phyloP scores from a whole-genome alignment of 2,797 vertebrate genomes.

The Calcarius lapponicus region DNA sequence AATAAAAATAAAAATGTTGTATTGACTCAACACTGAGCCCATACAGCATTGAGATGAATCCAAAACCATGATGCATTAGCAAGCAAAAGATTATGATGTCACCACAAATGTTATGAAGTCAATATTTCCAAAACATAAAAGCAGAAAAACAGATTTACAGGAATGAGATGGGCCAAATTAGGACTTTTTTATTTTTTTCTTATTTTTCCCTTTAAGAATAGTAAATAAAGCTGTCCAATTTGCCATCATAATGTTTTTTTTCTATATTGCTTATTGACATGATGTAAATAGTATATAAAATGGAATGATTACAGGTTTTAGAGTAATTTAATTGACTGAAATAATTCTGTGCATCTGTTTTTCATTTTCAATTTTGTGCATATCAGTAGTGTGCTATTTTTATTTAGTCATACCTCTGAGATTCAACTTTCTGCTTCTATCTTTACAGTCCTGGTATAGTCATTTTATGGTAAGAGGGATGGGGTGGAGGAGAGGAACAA shows the following conservation, averaged over 20 bases:
- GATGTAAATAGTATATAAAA: background rate
- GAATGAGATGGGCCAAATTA: background rate
- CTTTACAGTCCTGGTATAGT: constrained; percentile 66
- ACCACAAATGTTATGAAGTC: constrained; percentile 52
- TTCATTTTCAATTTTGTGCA: background rate
- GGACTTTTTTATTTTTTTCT: background rate
- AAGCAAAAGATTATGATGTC: constrained; percentile 64
- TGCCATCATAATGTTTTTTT: background rate
- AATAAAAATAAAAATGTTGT: constrained; percentile 26
- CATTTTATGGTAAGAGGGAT: constrained; percentile 58
- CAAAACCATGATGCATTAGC: constrained; percentile 52
- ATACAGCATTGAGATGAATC: constrained; percentile 54
- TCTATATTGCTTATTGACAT: background rate
- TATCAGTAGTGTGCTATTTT: background rate
- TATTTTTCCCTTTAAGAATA: background rate
- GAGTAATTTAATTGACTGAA: background rate
- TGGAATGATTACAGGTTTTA: background rate
- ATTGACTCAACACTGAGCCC: constrained; percentile 33
- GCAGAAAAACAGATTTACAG: constrained; percentile 53
- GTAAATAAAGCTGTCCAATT: background rate
- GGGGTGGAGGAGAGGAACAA: constrained; percentile 47
- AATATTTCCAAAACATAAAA: constrained; percentile 39
- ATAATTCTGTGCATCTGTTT: constrained; percentile 30
- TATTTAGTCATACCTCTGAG: constrained; percentile 38
- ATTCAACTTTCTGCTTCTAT: constrained; percentile 75